Percentiles rank a stretch among this genome's conserved stretches.
phyloP scores from a whole-genome alignment of 1,140 invertebrate species.

The Melipona quadrifasciata region DNA sequence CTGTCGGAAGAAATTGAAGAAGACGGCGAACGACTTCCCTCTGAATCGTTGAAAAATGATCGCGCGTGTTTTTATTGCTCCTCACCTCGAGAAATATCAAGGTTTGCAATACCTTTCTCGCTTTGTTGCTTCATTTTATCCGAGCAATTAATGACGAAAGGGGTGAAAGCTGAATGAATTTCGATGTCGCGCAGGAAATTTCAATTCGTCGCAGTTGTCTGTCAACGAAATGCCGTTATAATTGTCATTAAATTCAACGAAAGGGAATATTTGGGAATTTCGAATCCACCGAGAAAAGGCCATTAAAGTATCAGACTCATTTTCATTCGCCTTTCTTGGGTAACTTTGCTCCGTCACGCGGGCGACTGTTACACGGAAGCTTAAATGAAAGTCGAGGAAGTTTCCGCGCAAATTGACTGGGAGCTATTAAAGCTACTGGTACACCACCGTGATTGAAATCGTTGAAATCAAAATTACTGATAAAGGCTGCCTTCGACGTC shows the following conservation, averaged over 20 bases:
- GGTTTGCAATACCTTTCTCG: neutral
- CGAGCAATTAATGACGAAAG: neutral
- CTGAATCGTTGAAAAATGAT: slow-evolving; percentile 28
- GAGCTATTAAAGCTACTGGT: slow-evolving; percentile 23
- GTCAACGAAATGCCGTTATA: neutral
- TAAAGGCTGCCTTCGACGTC: slow-evolving; percentile 29
- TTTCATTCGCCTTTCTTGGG: slow-evolving; percentile 29
- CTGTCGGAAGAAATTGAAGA: slow-evolving; percentile 42
- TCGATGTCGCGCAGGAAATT: too few species aligned
- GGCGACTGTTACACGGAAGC: neutral
- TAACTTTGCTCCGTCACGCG: slow-evolving; percentile 24
- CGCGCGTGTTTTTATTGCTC: slow-evolving; percentile 13
- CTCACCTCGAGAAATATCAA: neutral
- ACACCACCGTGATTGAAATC: slow-evolving; percentile 37
- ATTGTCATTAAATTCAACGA: neutral
- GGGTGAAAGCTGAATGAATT: neutral
- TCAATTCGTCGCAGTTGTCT: neutral
- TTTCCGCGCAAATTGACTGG: slow-evolving; percentile 48
- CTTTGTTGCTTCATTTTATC: neutral
- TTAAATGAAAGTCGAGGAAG: slow-evolving; percentile 33
- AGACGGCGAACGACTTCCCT: slow-evolving; percentile 46
- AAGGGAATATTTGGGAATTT: neutral
- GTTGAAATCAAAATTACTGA: slow-evolving; percentile 45
- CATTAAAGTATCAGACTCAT: slow-evolving; percentile 17
- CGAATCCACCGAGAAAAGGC: too few species aligned